A percentile compares a stretch with the other conserved stretches of the same genome.
Evolutionary conservation across 2,797 vertebrate species (phyloP).

Genomic region (Chrysocyon brachyurus): DNA sequence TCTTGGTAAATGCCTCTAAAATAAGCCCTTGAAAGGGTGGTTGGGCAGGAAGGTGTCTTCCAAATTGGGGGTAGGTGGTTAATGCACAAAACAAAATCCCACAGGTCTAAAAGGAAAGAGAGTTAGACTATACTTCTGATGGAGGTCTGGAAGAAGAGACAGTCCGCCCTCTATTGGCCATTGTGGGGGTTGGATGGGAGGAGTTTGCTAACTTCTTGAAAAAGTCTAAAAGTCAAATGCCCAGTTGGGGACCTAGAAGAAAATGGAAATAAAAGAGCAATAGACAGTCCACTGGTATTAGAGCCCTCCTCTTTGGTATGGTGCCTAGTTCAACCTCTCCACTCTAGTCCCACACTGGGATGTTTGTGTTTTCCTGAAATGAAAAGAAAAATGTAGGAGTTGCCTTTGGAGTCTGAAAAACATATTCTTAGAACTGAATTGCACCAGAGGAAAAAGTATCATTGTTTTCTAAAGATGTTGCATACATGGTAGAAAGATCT

Average conservation of each 20-base stretch:
- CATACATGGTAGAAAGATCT: background rate
- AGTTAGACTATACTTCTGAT: background rate
- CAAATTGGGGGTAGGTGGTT: background rate
- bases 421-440: background rate
- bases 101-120: background rate
- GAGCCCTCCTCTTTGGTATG: background rate
- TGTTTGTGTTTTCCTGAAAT: background rate
- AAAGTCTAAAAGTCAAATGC: conserved; percentile 29
- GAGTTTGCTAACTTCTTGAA: conserved; percentile 26
- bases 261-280: background rate
- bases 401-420: background rate
- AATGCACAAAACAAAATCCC: background rate
- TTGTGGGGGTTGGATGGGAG: conserved; percentile 6
- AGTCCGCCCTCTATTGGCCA: conserved; percentile 81
- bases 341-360: background rate
- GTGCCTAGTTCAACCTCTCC: background rate
- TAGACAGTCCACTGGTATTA: background rate
- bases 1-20: conserved; percentile 26
- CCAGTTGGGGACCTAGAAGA: background rate
- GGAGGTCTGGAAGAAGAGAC: conserved; percentile 60
- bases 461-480: background rate
- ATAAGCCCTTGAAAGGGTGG: background rate
- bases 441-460: background rate
- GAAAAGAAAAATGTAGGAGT: background rate
- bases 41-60: background rate